Evolutionary conservation across 2,113 vertebrate genomes (phyloP).

Genomic region (Suricata suricatta): DNA sequence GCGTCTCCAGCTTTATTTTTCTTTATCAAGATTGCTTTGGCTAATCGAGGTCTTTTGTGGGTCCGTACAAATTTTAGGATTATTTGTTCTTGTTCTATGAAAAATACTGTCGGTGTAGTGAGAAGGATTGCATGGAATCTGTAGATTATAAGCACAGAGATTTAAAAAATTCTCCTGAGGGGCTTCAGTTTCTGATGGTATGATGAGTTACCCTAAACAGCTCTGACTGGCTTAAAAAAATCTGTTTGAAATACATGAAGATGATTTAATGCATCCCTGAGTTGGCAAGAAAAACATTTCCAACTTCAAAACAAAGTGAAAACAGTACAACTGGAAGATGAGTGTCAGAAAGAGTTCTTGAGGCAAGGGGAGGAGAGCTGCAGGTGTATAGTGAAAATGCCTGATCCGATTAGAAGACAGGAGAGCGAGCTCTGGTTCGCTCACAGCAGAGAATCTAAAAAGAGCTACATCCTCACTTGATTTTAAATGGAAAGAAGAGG

Average conservation of each 20-base stretch:
- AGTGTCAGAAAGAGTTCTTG: neutral
- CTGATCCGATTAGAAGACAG: neutral
- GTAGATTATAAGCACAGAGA: neutral
- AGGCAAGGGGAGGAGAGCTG: neutral
- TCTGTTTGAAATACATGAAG: neutral
- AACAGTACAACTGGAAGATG: neutral
- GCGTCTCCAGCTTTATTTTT: neutral
- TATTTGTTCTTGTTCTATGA: neutral
- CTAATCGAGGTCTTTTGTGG: neutral
- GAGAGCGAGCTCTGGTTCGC: neutral
- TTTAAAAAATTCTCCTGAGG: neutral
- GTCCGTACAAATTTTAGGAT: neutral
- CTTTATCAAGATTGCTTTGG: neutral
- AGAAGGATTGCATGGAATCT: neutral
- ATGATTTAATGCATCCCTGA: neutral
- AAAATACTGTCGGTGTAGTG: neutral
- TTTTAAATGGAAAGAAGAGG: neutral
- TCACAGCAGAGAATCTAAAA: neutral
- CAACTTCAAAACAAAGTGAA: neutral
- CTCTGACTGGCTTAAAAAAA: neutral
- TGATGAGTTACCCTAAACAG: neutral
- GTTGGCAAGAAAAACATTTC: neutral
- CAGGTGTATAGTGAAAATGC: neutral
- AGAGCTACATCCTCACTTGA: neutral
- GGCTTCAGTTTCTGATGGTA: neutral